These are phyloP conservation scores for Callosobruchus maculatus DNA, from an alignment of 2,888 invertebrate genomes.

Conservation along the genomic window DNA sequence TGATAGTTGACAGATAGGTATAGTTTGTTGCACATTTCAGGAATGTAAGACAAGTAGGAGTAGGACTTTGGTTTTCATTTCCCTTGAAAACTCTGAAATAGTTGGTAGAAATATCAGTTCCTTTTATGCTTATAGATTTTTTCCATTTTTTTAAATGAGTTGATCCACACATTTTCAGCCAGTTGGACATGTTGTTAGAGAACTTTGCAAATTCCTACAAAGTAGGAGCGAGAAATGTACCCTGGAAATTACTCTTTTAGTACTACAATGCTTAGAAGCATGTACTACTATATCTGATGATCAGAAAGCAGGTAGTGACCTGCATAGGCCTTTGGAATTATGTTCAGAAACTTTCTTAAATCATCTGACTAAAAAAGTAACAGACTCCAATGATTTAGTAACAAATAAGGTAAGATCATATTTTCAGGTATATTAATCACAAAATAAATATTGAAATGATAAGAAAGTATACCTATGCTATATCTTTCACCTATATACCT, in stretches of 20 bases:
- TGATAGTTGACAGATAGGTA: too few species aligned
- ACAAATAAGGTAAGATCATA: slow-evolving; percentile 51
- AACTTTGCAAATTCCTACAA: slow-evolving; percentile 15
- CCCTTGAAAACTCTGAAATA: too few species aligned
- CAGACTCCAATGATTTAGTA: slow-evolving; percentile 49
- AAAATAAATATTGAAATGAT: too few species aligned
- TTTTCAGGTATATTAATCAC: background rate
- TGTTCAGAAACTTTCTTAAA: slow-evolving; percentile 48
- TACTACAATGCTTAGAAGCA: slow-evolving; percentile 42
- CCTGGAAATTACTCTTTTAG: slow-evolving; percentile 28
- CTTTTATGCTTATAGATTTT: too few species aligned
- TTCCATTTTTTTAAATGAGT: too few species aligned
- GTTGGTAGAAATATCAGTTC: too few species aligned
- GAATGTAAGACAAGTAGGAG: too few species aligned
- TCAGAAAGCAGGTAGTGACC: slow-evolving; percentile 1
- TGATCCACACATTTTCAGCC: slow-evolving; percentile 26
- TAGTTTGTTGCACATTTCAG: too few species aligned
- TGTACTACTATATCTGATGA: slow-evolving; percentile 28
- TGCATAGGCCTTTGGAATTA: slow-evolving; percentile 31
- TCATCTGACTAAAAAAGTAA: slow-evolving; percentile 44
- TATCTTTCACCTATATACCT: too few species aligned
- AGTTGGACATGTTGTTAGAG: slow-evolving; percentile 22
- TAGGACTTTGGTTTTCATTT: too few species aligned
- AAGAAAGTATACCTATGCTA: too few species aligned
- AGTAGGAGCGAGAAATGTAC: slow-evolving; percentile 6